phyloP scores from a whole-genome alignment of 2,888 invertebrate species.

The Unio delphinus region DNA sequence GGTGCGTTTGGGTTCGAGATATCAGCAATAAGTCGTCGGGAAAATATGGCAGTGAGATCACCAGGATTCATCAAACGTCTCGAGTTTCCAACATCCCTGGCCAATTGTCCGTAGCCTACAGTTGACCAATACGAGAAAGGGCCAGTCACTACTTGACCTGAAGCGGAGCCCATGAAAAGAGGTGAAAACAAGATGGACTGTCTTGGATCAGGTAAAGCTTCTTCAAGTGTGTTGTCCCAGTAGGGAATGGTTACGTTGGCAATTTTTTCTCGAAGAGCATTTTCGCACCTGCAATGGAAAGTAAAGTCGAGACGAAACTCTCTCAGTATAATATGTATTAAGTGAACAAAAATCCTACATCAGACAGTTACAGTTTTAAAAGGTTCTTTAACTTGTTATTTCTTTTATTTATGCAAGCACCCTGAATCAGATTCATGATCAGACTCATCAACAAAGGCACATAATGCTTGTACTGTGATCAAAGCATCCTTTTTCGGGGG shows the following conservation, averaged over 20 bases:
- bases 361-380: background rate
- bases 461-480: no score
- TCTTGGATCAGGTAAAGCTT: constrained; percentile 45
- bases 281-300: constrained; percentile 47
- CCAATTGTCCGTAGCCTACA: constrained; percentile 43
- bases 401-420: no score
- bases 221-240: constrained; percentile 59
- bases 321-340: background rate
- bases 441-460: no score
- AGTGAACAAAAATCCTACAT: background rate
- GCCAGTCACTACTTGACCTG: constrained; percentile 49
- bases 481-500: no score
- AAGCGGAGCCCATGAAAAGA: constrained; percentile 48
- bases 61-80: constrained; percentile 37
- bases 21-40: constrained; percentile 38
- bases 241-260: constrained; percentile 57
- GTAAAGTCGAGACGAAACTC: background rate
- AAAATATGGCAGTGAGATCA: constrained; percentile 34
- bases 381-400: no score
- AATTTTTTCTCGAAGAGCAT: constrained; percentile 54
- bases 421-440: no score
- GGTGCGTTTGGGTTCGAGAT: constrained; percentile 45
- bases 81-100: constrained; percentile 44
- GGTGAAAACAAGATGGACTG: constrained; percentile 52
- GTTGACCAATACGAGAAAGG: constrained; percentile 57